Conservation (phyloP, 2,888 invertebrate genomes). For the Podabrus alpinus region DNA sequence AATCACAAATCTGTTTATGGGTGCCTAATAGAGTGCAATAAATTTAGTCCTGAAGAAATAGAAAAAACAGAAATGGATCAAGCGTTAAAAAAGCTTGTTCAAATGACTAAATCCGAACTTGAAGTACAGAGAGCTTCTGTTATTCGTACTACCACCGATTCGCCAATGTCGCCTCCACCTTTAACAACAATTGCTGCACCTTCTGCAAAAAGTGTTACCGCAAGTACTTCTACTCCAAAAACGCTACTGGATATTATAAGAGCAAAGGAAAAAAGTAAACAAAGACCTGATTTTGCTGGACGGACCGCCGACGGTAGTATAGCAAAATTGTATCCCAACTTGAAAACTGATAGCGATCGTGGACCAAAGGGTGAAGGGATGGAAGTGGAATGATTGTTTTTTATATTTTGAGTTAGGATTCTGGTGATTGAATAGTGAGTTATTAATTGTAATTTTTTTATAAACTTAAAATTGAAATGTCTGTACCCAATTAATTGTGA, state of each 20-base stretch:
- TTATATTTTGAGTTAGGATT: not conserved
- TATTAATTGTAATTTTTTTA: not conserved
- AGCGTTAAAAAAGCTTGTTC: conserved; percentile 62
- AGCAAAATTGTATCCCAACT: conserved; percentile 76
- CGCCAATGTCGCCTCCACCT: conserved; percentile 82
- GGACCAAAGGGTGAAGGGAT: conserved; percentile 53
- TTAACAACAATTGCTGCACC: conserved; percentile 47
- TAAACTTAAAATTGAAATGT: not conserved
- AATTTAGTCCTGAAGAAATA: conserved; percentile 63
- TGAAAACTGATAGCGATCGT: conserved; percentile 60
- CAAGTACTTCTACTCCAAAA: conserved; percentile 51
- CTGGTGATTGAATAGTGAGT: not conserved
- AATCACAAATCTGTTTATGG: conserved; percentile 79
- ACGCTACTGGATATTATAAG: conserved; percentile 71
- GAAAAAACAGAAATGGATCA: conserved; percentile 67
- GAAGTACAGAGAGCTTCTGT: conserved; percentile 56
- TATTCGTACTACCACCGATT: conserved; percentile 80
- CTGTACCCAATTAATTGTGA: not conserved
- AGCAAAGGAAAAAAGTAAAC: conserved; percentile 58
- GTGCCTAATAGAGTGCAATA: conserved; percentile 78
- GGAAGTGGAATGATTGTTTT: conserved; percentile 43
- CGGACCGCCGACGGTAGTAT: conserved; percentile 60
- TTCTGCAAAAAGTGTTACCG: conserved; percentile 40
- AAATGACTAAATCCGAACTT: conserved; percentile 52
- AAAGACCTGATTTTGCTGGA: conserved; percentile 65